These are phyloP conservation scores for Peromyscus aztecus DNA, from an alignment of 2,797 vertebrate species.

Conservation along the genomic window DNA sequence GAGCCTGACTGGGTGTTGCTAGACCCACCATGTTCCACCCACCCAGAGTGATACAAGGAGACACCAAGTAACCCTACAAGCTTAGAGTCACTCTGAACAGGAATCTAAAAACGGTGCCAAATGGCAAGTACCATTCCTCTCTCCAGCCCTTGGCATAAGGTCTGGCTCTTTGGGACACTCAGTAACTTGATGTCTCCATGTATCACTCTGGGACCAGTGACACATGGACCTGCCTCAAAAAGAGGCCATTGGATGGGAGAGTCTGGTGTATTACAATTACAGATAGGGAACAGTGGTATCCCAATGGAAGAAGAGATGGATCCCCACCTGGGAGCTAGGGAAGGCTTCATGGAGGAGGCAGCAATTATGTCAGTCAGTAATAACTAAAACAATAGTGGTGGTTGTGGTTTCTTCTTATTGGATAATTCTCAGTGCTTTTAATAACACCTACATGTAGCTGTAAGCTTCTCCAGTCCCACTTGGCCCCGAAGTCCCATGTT, in stretches of 20 bases:
- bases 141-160: neutral
- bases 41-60: neutral
- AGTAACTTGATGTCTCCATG: neutral
- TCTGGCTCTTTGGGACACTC: conserved; percentile 30
- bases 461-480: no score
- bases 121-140: neutral
- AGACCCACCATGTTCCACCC: neutral
- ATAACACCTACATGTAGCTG: neutral
- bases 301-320: neutral
- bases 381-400: neutral
- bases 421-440: neutral
- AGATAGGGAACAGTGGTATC: neutral
- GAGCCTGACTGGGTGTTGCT: neutral
- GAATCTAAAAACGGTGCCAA: neutral
- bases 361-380: neutral
- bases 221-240: neutral
- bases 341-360: neutral
- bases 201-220: neutral
- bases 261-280: neutral
- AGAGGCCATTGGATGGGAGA: neutral
- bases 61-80: neutral
- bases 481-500: no score
- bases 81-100: neutral
- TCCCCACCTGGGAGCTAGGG: neutral
- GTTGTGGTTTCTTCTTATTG: neutral